phyloP scores from a whole-genome alignment of 2,797 vertebrate species.

The Smutsia gigantea region DNA sequence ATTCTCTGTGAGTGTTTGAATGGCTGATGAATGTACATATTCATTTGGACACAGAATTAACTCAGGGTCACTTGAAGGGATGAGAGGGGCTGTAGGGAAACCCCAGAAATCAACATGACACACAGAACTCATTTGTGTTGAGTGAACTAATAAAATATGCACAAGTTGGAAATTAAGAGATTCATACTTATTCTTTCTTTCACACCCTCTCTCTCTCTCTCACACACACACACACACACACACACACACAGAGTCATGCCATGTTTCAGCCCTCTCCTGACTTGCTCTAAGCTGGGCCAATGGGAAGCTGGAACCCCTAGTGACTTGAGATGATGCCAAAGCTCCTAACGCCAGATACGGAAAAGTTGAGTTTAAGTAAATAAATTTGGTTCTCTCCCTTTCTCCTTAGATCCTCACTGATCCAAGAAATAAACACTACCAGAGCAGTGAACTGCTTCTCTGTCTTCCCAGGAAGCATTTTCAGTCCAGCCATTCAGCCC shows the following conservation, averaged over 20 bases:
- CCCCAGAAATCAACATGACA: not conserved
- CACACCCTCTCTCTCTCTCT: not conserved
- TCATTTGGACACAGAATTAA: conserved; percentile 28
- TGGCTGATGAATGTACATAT: not conserved
- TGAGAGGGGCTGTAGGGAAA: not conserved
- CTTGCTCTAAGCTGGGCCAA: not conserved
- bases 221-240: not conserved
- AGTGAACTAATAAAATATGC: not conserved
- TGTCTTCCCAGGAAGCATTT: not conserved
- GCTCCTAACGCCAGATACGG: conserved; percentile 65
- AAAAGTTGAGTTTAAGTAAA: conserved; percentile 73
- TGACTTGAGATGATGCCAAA: conserved; percentile 64
- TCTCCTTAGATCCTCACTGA: conserved; percentile 10
- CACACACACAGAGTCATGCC: not conserved
- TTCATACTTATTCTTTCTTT: not conserved
- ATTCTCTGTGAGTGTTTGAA: not conserved
- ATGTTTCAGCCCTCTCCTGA: not conserved
- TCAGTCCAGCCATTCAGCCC: not conserved
- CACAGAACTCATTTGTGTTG: not conserved
- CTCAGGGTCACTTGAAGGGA: not conserved
- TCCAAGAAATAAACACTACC: conserved; percentile 65
- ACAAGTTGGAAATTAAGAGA: conserved; percentile 3
- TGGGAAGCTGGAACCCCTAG: conserved; percentile 50
- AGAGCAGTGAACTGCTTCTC: not conserved
- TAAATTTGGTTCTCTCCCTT: conserved; percentile 43